Base-by-base conservation (phyloP, 2,113 vertebrate species). In the Pelobates fuscus region DNA sequence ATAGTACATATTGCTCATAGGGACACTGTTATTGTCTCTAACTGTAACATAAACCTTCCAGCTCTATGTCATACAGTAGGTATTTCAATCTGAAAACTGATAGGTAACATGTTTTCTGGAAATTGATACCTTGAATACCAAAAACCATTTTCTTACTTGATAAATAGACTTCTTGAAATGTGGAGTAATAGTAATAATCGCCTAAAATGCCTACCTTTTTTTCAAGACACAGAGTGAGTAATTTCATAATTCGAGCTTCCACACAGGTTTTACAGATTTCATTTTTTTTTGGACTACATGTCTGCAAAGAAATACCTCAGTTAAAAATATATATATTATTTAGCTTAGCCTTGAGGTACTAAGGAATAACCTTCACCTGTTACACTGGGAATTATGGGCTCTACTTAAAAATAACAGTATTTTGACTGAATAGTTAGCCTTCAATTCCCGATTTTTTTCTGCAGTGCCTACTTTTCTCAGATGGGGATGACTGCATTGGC, bases 121-220 rank as follows among this genome's bases (percentile, higher is more conserved):
- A 60, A 62, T 12, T 44, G 18, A 49, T 49, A 49, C 24, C 25
- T 49, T 62, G 37, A 21, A 60, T 49, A 21, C 25, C 11, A 30
- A n/a, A 32, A 37, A 10, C 29, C 54, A 49, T 71, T 49, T 41
- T 49, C n/a, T 62, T 61, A 61, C 37, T 46, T 61, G 57, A 30
- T 29, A 61, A 43, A 59, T 57, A 69, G 21, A 26, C 27, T 59
- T 60, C 25, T 61, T 25, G 21, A 27, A 44, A 60, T 27, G 15
- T 59, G 32, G 23, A 23, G 21, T 59, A 59, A 41, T 55, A 69
- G 59, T 60, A 60, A 43, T 70, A 12, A 59, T 70, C 2, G 61
- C 27, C 37, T 26, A 46, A 61, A 46, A 71, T 46, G 25, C 32
- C 24, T 20, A 55, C 18, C 44, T 62, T n/a, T 49, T 71, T 46